Base-by-base conservation (phyloP, 2,797 vertebrate species). In the Pangasius krempfi region DNA sequence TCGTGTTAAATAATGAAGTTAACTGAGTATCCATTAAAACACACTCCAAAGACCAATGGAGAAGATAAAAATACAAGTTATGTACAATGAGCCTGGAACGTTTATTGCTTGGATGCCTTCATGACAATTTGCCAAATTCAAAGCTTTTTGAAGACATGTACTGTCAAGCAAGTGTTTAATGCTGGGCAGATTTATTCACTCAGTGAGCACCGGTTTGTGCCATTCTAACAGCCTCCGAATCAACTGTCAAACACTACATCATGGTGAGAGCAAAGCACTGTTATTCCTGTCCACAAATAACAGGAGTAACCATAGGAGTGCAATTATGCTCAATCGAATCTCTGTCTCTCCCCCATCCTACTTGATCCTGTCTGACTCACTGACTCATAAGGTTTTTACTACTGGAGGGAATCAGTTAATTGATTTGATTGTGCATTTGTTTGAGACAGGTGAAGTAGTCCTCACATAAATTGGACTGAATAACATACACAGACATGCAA, bases 241-340 rank as follows among this genome's bases (percentile, higher is more conserved):
- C n/a, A 50, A 22, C 66, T 76, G 87, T 76, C 75, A 85, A 72
- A 87, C 66, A 82, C 20, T 9, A 33, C 37, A 82, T 30, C 82
- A 75, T 82, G 78, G 60, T 70, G 37, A 86, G 50, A 82, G 54
- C 72, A 88, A 44, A 73, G 72, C 62, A 89, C 86, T 62, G 18
- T 70, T 70, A 72, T 52, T 22, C 20, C n/a, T 33, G 40, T 40
- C 44, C 13, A 52, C 13, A 85, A 7, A 12, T 25, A n/a, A 68
- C 20, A 56, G 14, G 62, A 72, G 16, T 47, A 73, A 56, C 78
- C 47, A 64, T 33, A 8, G 30, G n/a, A 56, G 79, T 60, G 68
- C 84, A 89, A 50, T 86, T 86, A 86, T 73, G 7, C 27, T 86
- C 10, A 86, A 73, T 58, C 12, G 7, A 52, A 12, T 40, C 27